Evolutionary conservation across 2,888 invertebrate genomes (phyloP), one percentile per base, ranked within the genome.

Genomic region (Dorcus hopei): DNA sequence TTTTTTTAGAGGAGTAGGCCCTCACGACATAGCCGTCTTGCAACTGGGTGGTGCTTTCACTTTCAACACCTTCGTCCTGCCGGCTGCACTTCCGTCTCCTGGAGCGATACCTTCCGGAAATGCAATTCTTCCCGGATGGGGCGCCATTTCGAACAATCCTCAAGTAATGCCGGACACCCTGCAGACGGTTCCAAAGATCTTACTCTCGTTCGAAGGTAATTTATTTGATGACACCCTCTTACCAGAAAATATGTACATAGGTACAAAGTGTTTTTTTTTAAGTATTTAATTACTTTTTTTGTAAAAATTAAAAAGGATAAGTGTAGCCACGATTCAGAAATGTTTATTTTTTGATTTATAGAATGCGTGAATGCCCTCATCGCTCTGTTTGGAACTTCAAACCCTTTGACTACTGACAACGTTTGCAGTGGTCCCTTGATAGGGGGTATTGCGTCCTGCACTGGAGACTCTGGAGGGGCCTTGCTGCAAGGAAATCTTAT

Each of bases 401-500:
- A 81, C 62, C 81, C 82, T 9, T 65, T 83, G 1, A 72, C 74
- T 1, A 73, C 74, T 1, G 77, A 79, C 39, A 79, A 83, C 56
- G 74, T 83, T 39, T 83, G 83, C 65, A 82, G 82, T 0, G 83
- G 83, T 66, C 82, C 82, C 2, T 43, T 65, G 5, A 42, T 39
- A 16, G 70, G 66, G 19, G 54, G 60, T 1, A 41, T 63, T 8
- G 79, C 81, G 16, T 82, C 81, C 8, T 83, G 83, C 65, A 77
- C 71, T 42, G 83, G 83, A 9, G 84, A 84, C 62, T 83, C 83
- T 3, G 84, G 83, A 1, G 83, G 83, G n/a, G 82, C 83, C 0
- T 70, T 84, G 7, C 76, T 80, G 19, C 75, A 68, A 76, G 56
- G 59, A 19, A 47, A 42, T 8, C 54, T 60, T 3, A 65, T 82